phyloP scores from a whole-genome alignment of 2,797 vertebrate species.

The Sebastes minor region DNA sequence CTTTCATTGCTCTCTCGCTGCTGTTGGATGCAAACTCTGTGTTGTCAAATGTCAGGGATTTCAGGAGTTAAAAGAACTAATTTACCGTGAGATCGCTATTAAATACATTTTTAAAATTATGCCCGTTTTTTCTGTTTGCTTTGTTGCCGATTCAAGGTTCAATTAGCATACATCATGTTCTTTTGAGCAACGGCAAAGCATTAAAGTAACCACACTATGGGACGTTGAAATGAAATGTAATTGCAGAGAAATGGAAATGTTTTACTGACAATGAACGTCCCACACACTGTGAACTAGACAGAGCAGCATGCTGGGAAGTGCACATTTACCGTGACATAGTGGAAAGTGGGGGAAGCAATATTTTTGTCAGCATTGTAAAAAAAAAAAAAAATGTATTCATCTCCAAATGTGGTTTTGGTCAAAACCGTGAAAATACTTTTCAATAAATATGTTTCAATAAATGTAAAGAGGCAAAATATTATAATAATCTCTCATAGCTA shows the following conservation, averaged over 20 bases:
- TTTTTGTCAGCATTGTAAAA: not conserved
- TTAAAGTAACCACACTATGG: not conserved
- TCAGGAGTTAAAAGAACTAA: conserved; percentile 6
- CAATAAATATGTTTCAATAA: not conserved
- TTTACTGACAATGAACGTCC: not conserved
- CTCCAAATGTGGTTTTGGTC: not conserved
- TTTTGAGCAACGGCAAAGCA: not conserved
- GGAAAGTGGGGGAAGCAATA: not conserved
- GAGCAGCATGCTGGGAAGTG: not conserved
- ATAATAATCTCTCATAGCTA: not conserved
- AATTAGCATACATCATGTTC: conserved; percentile 9
- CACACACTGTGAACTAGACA: not conserved
- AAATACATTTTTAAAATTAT: not conserved
- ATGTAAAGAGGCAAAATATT: not conserved
- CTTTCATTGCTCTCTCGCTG: conserved; percentile 27
- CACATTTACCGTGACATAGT: not conserved
- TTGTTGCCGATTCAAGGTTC: not conserved
- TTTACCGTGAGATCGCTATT: not conserved
- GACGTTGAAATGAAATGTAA: not conserved
- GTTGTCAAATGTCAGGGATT: conserved; percentile 19
- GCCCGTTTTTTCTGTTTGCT: not conserved
- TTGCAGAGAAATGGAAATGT: not conserved
- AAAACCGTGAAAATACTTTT: not conserved
- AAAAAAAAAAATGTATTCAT: not conserved
- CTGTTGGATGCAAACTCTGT: not conserved